Base-by-base conservation (phyloP, 2,888 invertebrate genomes). In the Dorcus parallelipipedus region DNA sequence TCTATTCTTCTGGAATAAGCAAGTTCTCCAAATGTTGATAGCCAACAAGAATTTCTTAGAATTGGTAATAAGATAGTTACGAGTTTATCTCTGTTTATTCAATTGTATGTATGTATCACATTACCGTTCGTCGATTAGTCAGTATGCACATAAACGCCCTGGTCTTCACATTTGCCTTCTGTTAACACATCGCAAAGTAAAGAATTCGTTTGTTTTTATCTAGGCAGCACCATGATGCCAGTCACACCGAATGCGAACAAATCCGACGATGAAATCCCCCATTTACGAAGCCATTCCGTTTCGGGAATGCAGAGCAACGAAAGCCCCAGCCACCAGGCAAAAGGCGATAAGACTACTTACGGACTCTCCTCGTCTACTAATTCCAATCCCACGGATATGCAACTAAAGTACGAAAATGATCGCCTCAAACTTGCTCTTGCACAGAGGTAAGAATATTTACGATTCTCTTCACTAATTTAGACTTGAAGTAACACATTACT, bases 361-460 rank as follows among this genome's bases (percentile, higher is more conserved):
- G 57, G 64, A 23, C 63, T 66, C 23, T 56, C 67, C 9, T 64
- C 66, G 26, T 61, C 61, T 9, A 55, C 64, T 20, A 67, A 62
- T 58, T 39, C 71, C 78, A 82, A 76, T 69, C 81, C 78, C 55
- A 79, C 84, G 43, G 90, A 95, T 74, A 92, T 92, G 76, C 96
- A 97, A 78, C 84, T 97, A 63, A 94, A 97, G 76, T 97, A 97
- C 80, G 97, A 97, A 81, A 97, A 97, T 78, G 97, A 97, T 76
- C 85, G 96, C 66, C 86, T 97, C 68, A 97, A 97, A 81, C 85
- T 96, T 65, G 97, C 97, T 17, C 82, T 97, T 64, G 93, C 93
- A 54, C 97, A 97, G 80, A 97, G 95, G 95, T 95, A 70, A 76
- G 79, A 73, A 26, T 14, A 10, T 43, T 59, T 52, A 60, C 56